Conservation (phyloP, 2,888 invertebrate species). For the Trachelus troglodyta region DNA sequence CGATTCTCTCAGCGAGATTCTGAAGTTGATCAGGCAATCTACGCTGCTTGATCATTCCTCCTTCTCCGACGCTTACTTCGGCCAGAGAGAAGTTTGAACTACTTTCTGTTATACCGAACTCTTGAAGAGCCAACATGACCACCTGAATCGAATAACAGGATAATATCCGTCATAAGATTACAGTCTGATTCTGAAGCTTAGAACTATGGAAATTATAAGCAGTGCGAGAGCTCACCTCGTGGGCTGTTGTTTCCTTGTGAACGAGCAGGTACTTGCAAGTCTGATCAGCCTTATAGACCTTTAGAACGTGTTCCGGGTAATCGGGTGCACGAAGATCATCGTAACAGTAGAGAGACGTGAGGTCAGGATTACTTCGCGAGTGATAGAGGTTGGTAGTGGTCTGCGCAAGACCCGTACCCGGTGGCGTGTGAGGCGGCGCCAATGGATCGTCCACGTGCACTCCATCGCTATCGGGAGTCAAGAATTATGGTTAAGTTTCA, state of each 20-base stretch:
- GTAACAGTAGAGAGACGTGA: constrained; percentile 81
- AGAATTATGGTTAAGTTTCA: neutral
- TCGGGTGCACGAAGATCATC: constrained; percentile 84
- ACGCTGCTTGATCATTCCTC: constrained; percentile 95
- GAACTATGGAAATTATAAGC: neutral
- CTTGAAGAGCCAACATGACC: constrained; percentile 95
- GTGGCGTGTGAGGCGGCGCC: constrained; percentile 64
- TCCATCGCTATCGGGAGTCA: constrained; percentile 67
- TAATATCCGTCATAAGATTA: neutral
- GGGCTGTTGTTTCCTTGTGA: constrained; percentile 91
- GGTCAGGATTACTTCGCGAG: constrained; percentile 90
- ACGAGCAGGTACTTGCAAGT: constrained; percentile 97
- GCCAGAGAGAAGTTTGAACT: constrained; percentile 95
- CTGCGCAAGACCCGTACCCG: constrained; percentile 66
- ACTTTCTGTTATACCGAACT: constrained; percentile 94
- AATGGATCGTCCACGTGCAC: constrained; percentile 76
- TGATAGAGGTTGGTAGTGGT: constrained; percentile 79
- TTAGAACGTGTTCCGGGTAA: constrained; percentile 96
- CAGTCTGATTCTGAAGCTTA: neutral
- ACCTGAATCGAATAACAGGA: constrained; percentile 68
- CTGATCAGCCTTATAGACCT: constrained; percentile 96
- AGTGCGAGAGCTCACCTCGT: constrained; percentile 68
- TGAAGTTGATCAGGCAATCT: constrained; percentile 94
- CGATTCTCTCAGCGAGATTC: constrained; percentile 96
- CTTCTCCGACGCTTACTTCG: constrained; percentile 96